These are phyloP conservation scores for Sweltsa coloradensis DNA, from an alignment of 1,140 invertebrate species.

Conservation along the genomic window DNA sequence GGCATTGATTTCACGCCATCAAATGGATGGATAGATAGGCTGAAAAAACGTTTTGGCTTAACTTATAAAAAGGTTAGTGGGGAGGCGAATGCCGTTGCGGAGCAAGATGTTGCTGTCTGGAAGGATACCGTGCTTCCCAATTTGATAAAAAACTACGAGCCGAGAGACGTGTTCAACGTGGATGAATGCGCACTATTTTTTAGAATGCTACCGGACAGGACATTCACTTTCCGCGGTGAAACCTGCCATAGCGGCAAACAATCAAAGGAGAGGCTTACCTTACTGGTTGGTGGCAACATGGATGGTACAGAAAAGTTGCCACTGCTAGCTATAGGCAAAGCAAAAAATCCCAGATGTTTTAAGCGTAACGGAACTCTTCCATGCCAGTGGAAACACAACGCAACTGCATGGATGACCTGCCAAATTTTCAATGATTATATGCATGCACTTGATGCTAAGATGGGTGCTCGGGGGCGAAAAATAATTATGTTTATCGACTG, in stretches of 20 bases:
- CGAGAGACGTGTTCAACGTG: slow-evolving; percentile 27
- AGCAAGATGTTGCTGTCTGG: neutral
- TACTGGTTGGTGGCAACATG: slow-evolving; percentile 22
- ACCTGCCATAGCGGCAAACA: slow-evolving; percentile 27
- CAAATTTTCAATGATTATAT: neutral
- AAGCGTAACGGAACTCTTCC: slow-evolving; percentile 20
- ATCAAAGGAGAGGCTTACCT: slow-evolving; percentile 27
- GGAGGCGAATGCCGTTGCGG: slow-evolving; percentile 6
- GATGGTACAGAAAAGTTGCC: slow-evolving; percentile 22
- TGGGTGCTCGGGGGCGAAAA: neutral
- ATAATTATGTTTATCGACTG: slow-evolving; percentile 1
- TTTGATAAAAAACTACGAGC: neutral
- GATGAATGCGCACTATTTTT: slow-evolving; percentile 32
- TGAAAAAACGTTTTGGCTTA: slow-evolving; percentile 15
- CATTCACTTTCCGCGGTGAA: slow-evolving; percentile 25
- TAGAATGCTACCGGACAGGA: slow-evolving; percentile 24
- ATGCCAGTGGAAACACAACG: slow-evolving; percentile 20
- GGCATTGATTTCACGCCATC: slow-evolving; percentile 20
- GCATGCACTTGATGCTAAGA: neutral
- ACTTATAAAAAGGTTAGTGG: slow-evolving; percentile 9
- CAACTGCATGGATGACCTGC: slow-evolving; percentile 27
- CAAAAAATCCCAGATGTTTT: slow-evolving; percentile 23
- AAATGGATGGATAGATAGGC: slow-evolving; percentile 18
- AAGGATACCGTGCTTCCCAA: neutral
- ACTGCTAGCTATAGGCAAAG: slow-evolving; percentile 26